phyloP scores from a whole-genome alignment of 1,140 invertebrate species.

The Melanaphis sacchari region DNA sequence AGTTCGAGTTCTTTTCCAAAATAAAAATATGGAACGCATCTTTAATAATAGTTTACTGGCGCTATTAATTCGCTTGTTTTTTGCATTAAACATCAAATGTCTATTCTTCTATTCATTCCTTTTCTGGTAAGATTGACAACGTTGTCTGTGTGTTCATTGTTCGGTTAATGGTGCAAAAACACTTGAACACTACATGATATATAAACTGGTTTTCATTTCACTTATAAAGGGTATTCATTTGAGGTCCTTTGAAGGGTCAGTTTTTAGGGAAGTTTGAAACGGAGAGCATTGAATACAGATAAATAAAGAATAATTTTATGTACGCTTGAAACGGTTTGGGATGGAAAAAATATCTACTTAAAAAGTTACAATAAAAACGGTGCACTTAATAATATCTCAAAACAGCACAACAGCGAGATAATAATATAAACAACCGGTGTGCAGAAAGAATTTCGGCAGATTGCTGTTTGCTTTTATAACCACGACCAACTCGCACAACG shows the following conservation, averaged over 20 bases:
- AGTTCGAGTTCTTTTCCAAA: not conserved
- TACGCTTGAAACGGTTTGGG: not conserved
- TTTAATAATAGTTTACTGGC: not conserved
- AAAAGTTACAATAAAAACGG: constrained; percentile 32
- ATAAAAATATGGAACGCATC: not conserved
- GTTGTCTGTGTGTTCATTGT: constrained; percentile 24
- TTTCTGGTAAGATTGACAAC: constrained; percentile 1
- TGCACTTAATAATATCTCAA: not conserved
- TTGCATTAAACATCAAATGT: not conserved
- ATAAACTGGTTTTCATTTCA: constrained; percentile 17
- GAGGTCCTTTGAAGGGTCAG: constrained; percentile 14
- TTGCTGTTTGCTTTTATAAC: not conserved
- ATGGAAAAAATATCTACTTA: constrained; percentile 11
- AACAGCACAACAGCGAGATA: not conserved
- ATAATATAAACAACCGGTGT: not conserved
- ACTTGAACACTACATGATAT: constrained; percentile 34
- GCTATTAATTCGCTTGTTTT: not conserved
- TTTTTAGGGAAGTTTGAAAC: constrained; percentile 38
- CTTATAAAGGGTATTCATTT: not conserved
- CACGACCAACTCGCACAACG: not conserved
- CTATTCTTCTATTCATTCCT: not conserved
- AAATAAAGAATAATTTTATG: constrained; percentile 10
- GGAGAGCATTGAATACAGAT: not conserved
- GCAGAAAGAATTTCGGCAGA: not conserved
- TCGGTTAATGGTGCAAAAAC: constrained; percentile 54